These are phyloP conservation scores for Echinometra lucunter DNA, from an alignment of 53 echinoderm and acorn worm genomes.

Conservation along the genomic window DNA sequence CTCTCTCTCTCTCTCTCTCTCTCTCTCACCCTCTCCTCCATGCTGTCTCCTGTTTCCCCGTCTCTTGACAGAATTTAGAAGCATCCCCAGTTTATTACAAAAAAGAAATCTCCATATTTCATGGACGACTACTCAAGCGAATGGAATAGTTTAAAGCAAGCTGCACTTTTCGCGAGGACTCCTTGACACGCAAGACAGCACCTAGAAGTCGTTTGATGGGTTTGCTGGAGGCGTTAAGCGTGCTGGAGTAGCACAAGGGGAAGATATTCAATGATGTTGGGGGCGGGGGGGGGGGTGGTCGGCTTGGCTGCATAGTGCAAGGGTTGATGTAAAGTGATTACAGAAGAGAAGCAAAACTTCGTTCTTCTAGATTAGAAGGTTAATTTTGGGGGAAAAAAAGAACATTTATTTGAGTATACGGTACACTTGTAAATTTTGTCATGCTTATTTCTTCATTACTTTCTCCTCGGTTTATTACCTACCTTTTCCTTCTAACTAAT, in stretches of 20 bases:
- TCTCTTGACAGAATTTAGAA: background rate
- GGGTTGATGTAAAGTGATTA: background rate
- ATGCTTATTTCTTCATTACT: too few species aligned
- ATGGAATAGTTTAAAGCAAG: background rate
- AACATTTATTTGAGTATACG: too few species aligned
- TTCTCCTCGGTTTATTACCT: too few species aligned
- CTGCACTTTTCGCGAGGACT: constrained; percentile 18
- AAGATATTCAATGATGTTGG: too few species aligned
- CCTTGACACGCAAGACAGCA: background rate
- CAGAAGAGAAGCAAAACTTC: too few species aligned
- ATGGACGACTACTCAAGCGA: constrained; percentile 1
- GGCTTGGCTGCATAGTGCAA: background rate
- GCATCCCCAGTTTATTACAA: background rate
- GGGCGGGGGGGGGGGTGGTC: too few species aligned
- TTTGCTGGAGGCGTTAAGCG: background rate
- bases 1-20: background rate
- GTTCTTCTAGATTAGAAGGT: too few species aligned
- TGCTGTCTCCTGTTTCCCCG: background rate
- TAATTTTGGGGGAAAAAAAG: too few species aligned
- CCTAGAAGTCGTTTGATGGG: background rate
- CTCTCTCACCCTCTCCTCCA: background rate
- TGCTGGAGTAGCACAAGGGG: background rate
- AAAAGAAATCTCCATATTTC: background rate
- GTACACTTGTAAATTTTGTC: too few species aligned
- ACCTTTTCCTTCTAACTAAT: too few species aligned